Evolutionary conservation across 1,140 invertebrate genomes (phyloP), one percentile per base, ranked within the genome.

Genomic region (Chelonus insularis): DNA sequence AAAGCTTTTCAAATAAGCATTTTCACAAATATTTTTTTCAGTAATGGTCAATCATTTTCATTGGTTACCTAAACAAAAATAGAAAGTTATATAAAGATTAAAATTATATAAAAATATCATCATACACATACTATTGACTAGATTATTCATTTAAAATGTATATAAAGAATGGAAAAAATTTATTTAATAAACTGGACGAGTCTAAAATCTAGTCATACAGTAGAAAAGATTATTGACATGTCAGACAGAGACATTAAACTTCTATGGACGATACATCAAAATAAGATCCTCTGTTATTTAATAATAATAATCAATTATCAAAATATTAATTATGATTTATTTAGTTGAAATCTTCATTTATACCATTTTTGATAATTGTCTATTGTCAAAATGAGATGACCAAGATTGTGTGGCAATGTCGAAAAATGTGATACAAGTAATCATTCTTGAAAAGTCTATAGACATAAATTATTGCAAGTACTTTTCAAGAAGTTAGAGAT

Each of bases 1-100:
- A 68, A 87, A 91, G 76, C 82, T 94, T 36, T 94, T 94, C 79
- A 86, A 91, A 80, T 89, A 86, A 85, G 74, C 75, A 77, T 78
- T 75, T 67, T 51, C 39, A 41, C 52, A 52, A 60, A 34, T 32
- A 56, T 48, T 29, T n/a, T n/a, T n/a, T n/a, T n/a, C n/a, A n/a
- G n/a, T n/a, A n/a, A n/a, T n/a, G n/a, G 25, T 4, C 25, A 29
- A 29, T 29, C 25, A 29, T n/a, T n/a, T n/a, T n/a, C n/a, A n/a
- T n/a, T n/a, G n/a, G n/a, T n/a, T n/a, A n/a, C n/a, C n/a, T n/a
- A n/a, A n/a, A n/a, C n/a, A n/a, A n/a, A n/a, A n/a, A n/a, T n/a
- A n/a, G n/a, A n/a, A n/a, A n/a, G n/a, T n/a, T n/a, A n/a, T n/a
- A n/a, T n/a, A n/a, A n/a, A n/a, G n/a, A n/a, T n/a, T n/a, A n/a